Conservation (phyloP, 2,113 vertebrate species). For the Carollia perspicillata region DNA sequence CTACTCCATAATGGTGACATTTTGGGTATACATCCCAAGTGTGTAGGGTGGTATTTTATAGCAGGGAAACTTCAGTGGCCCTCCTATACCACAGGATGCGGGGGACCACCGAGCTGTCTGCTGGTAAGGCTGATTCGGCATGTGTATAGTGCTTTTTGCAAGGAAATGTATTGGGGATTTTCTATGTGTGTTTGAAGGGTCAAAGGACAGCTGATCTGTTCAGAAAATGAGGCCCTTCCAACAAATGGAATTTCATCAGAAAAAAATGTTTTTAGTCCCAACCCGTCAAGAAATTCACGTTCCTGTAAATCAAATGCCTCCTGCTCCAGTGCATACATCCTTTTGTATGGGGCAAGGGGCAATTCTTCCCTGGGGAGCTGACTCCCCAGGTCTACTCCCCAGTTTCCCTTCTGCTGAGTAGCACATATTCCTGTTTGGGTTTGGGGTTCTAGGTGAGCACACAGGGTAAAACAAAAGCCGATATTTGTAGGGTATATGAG, state of each 20-base stretch:
- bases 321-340: neutral
- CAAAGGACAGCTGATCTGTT: neutral
- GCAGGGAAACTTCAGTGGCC: neutral
- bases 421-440: neutral
- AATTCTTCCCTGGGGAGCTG: neutral
- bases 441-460: neutral
- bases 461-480: neutral
- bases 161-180: neutral
- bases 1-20: neutral
- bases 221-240: neutral
- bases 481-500: neutral
- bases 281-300: neutral
- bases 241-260: neutral
- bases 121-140: neutral
- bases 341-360: neutral
- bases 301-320: neutral
- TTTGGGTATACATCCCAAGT: neutral
- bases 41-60: neutral
- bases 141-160: neutral
- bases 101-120: neutral
- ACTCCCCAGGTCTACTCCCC: neutral
- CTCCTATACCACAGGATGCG: neutral
- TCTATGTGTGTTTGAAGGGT: neutral
- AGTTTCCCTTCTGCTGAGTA: neutral
- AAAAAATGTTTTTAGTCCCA: neutral